Evolutionary conservation across 1,140 invertebrate genomes (phyloP).

Genomic region (Zaprionus gabonicus): DNA sequence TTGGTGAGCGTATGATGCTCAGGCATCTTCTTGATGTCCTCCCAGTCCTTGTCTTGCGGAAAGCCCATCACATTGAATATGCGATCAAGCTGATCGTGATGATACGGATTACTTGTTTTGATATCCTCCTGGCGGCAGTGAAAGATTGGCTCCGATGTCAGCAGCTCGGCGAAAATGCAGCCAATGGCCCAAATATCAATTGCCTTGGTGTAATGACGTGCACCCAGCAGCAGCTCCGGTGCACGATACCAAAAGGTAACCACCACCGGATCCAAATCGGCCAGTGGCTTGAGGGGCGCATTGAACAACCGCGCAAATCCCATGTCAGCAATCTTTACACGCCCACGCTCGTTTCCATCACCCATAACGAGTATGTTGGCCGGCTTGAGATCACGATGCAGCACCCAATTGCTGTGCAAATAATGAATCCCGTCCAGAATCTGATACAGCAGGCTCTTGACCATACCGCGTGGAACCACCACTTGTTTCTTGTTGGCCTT

Average conservation of each 20-base stretch:
- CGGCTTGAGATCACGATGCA: conserved; percentile 99
- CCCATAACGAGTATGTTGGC: conserved; percentile 99
- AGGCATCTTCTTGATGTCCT: conserved; percentile 99
- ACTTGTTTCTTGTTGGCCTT: conserved; percentile 99
- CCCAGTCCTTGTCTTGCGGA: conserved; percentile 99
- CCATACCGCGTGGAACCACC: conserved; percentile 98
- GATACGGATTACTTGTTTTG: conserved; percentile 99
- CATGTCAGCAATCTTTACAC: conserved; percentile 99
- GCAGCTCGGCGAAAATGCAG: conserved; percentile 99
- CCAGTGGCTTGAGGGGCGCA: conserved; percentile 98
- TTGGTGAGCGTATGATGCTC: conserved; percentile 98
- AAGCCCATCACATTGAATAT: conserved; percentile 99
- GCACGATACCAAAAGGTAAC: conserved; percentile 99
- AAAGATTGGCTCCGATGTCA: conserved; percentile 99
- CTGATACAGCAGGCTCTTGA: conserved; percentile 99
- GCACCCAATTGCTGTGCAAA: conserved; percentile 99
- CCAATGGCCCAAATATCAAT: conserved; percentile 99
- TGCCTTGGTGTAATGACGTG: conserved; percentile 99
- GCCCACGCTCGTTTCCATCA: conserved; percentile 97
- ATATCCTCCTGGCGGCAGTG: conserved; percentile 99
- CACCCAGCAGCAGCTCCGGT: conserved; percentile 97
- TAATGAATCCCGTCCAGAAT: conserved; percentile 99
- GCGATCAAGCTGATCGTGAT: conserved; percentile 99
- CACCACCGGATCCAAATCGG: conserved; percentile 99
- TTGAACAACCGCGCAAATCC: conserved; percentile 99